phyloP scores from a whole-genome alignment of 1,140 invertebrate species.

The Pteromalus puparum region DNA sequence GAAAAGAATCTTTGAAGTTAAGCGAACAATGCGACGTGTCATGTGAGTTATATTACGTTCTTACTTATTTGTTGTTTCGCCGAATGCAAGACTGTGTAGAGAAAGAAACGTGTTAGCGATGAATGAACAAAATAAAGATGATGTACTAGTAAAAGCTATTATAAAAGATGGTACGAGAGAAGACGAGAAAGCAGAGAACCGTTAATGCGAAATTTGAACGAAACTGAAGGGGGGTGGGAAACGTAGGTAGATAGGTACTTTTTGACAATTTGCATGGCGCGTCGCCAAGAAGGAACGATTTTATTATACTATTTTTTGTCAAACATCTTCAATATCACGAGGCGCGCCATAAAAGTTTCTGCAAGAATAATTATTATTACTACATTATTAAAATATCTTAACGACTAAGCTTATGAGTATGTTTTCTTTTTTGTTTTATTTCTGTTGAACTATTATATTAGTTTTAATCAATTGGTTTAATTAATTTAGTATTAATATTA shows the following conservation, averaged over 20 bases:
- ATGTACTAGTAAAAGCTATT: conserved; percentile 33
- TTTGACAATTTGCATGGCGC: conserved; percentile 63
- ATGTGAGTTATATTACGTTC: conserved; percentile 39
- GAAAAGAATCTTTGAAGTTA: conserved; percentile 31
- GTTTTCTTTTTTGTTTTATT: conserved; percentile 57
- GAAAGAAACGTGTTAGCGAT: conserved; percentile 18
- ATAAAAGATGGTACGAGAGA: conserved; percentile 31
- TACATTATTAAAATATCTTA: conserved; percentile 42
- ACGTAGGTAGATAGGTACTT: conserved; percentile 71
- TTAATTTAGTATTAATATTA: conserved; percentile 46
- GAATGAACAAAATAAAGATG: conserved; percentile 47
- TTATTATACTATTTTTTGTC: conserved; percentile 30
- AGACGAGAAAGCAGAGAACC: conserved; percentile 27
- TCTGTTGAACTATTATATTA: conserved; percentile 61
- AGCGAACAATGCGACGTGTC: conserved; percentile 41
- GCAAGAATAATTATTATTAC: conserved; percentile 48
- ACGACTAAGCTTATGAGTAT: conserved; percentile 26
- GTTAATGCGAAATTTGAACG: conserved; percentile 15
- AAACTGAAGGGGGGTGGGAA: conserved; percentile 44
- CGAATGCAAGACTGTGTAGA: conserved; percentile 39
- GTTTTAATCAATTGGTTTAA: conserved; percentile 48
- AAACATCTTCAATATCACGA: conserved; percentile 32
- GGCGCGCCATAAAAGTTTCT: conserved; percentile 58
- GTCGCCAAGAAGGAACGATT: conserved; percentile 36
- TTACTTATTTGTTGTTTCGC: conserved; percentile 48